Evolutionary conservation across 1,140 invertebrate genomes (phyloP), one percentile per base, ranked within the genome.

Genomic region (Harpegnathos saltator): DNA sequence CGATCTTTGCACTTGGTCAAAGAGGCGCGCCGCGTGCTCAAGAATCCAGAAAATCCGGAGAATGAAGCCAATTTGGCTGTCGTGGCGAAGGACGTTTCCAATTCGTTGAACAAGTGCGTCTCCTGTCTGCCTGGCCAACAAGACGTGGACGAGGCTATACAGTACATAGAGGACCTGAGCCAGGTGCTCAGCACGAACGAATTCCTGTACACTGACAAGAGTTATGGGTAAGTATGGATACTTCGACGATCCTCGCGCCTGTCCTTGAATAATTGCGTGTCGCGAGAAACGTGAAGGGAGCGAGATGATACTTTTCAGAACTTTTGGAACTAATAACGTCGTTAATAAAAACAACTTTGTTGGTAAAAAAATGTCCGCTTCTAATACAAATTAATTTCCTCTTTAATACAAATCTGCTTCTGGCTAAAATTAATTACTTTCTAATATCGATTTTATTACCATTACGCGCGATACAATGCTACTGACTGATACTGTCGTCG

Each of bases 111-210:
- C 69, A 94, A 95, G 56, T 97, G 96, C 3, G 95, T 99, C 7
- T 97, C 97, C 83, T 97, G 97, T 89, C 95, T 99, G 54, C 98
- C 98, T 12, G 98, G 98, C 0, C 98, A 99, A 90, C 96, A 97
- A 87, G 98, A 99, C 91, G 96, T 99, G 3, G 98, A 99, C 91
- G 95, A 96, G 17, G 97, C 98, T 0, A 97, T 99, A 88, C 95
- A 96, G 82, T 96, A 96, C 80, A 98, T 99, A 71, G 97, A 96
- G 69, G 95, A 97, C 84, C 96, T 97, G 52, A 96, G 96, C 52
- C 95, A 97, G 81, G 95, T 96, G 12, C 94, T 99, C 17, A 95
- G 96, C 75, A 96, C 95, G 84, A 96, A 96, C 59, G 95, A 97
- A 52, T 97, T 97, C 91, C 97, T 97, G 3, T 94, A 94, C 0